Base-by-base conservation (phyloP, 1,140 invertebrate genomes). In the Belonocnema kinseyi region DNA sequence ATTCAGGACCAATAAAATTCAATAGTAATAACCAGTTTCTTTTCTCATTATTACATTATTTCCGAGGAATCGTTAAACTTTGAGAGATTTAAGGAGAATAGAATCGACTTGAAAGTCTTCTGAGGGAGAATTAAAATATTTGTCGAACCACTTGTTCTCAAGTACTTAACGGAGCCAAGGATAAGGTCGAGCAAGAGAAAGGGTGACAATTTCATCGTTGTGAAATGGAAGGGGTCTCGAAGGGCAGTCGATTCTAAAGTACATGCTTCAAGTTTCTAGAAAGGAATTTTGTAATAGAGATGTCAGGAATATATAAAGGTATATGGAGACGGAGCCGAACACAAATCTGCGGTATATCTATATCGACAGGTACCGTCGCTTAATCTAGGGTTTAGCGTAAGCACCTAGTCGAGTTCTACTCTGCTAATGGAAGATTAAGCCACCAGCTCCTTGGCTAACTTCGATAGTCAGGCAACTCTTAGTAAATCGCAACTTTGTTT, bases 341-440 rank as follows among this genome's bases (percentile, higher is more conserved):
- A 66, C 61, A 66, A 40, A 66, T 46, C 33, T 66, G 10, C 46
- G 72, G 75, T 73, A 75, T 78, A 79, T 81, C 74, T 78, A 78
- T 80, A 82, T 80, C 80, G 80, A 72, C 80, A 81, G 77, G 73
- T 74, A 75, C 74, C 52, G 33, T 52, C 58, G 76, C 72, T 80
- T 85, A 83, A 85, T 82, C 83, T 79, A 5, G 73, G 76, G 82
- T 85, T 85, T 83, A 83, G 78, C 77, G 80, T 82, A 77, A 80
- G 80, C 78, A 71, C 78, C 82, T 85, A 80, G 80, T 80, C 75
- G 80, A 80, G 82, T 85, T 89, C 82, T 81, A 84, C 75, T 79
- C 74, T 83, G 87, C 88, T 89, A 90, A 90, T 90, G 88, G 89
- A 88, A 87, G 88, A 85, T 88, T 90, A 89, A 90, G 88, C 88